Percentiles rank a stretch among this genome's conserved stretches.
Evolutionary conservation across 1,140 invertebrate genomes (phyloP).

Genomic region (Maconellicoccus hirsutus): DNA sequence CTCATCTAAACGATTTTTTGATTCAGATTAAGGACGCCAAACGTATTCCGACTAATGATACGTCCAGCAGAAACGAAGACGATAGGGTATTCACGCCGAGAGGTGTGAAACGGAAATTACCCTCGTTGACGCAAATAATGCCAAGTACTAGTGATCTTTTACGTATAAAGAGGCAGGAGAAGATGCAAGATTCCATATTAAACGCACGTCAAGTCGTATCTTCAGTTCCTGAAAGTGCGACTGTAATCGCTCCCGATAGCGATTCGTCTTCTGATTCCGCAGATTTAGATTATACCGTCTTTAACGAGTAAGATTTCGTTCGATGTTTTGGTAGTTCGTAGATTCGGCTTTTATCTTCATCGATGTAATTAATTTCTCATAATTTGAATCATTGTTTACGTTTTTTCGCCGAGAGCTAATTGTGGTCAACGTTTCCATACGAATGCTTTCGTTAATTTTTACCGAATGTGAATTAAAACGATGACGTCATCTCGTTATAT

Average conservation of each 20-base stretch:
- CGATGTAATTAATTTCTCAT: no score
- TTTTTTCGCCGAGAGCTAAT: no score
- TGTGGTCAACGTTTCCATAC: no score
- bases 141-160: constrained; percentile 47
- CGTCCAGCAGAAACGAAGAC: neutral
- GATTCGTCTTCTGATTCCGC: constrained; percentile 11
- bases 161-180: constrained; percentile 43
- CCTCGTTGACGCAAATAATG: constrained; percentile 39
- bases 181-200: constrained; percentile 48
- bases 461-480: no score
- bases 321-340: neutral
- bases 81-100: neutral
- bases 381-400: no score
- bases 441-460: no score
- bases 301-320: neutral
- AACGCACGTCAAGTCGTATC: constrained; percentile 37
- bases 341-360: no score
- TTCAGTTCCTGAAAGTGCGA: neutral
- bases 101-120: constrained; percentile 25
- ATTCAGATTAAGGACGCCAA: constrained; percentile 27
- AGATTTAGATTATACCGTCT: neutral
- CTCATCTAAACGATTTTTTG: neutral
- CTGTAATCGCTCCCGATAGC: neutral
- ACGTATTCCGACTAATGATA: constrained; percentile 27
- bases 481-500: no score